Conservation (phyloP, 2,113 vertebrate species). For the Thomomys bottae region DNA sequence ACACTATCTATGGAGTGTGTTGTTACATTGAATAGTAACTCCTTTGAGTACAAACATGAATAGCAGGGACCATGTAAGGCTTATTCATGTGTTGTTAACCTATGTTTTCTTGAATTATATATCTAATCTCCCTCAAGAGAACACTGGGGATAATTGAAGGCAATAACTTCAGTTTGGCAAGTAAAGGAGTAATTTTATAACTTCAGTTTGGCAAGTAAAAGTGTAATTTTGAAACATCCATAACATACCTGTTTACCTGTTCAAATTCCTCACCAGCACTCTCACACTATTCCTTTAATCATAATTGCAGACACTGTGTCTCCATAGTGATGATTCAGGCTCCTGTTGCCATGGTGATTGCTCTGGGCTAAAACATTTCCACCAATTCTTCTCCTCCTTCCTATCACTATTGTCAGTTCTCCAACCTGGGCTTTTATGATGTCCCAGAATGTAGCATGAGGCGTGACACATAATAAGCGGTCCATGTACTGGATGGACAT, state of each 20-base stretch:
- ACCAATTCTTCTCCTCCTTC: slow-evolving; percentile 22
- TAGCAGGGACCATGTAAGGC: background rate
- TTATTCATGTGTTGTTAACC: background rate
- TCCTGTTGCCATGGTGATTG: slow-evolving; percentile 68
- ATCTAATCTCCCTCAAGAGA: background rate
- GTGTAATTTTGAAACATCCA: slow-evolving; percentile 3
- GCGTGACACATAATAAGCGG: slow-evolving; percentile 34
- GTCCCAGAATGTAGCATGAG: slow-evolving; percentile 9
- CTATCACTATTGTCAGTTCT: background rate
- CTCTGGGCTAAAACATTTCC: slow-evolving; percentile 34
- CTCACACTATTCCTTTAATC: background rate
- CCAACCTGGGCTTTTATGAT: background rate
- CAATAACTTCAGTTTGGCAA: background rate
- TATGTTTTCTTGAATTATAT: background rate
- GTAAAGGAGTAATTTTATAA: slow-evolving; percentile 1
- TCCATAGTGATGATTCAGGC: slow-evolving; percentile 66
- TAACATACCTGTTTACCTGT: background rate
- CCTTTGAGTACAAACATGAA: background rate
- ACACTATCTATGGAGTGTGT: rapidly evolving
- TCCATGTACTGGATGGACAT: background rate
- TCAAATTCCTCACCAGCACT: background rate
- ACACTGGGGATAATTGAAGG: background rate
- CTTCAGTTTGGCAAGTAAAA: background rate
- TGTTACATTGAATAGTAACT: background rate
- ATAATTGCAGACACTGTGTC: slow-evolving; percentile 47